These are phyloP conservation scores for Formica exsecta DNA, from an alignment of 1,140 invertebrate species.

Conservation along the genomic window DNA sequence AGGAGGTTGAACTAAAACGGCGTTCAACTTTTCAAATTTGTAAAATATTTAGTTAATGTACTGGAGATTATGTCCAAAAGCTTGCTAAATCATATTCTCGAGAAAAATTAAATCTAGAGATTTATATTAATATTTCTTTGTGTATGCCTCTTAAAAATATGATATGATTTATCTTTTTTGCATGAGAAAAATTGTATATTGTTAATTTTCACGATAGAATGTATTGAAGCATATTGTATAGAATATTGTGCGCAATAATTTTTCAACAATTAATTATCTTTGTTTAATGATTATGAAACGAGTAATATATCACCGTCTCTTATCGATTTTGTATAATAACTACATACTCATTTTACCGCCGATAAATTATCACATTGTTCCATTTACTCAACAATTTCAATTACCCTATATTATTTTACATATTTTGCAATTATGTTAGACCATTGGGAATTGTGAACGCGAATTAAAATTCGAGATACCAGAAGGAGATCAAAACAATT, in stretches of 20 bases:
- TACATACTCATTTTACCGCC: neutral
- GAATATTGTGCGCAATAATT: neutral
- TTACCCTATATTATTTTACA: constrained; percentile 34
- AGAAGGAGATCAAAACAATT: constrained; percentile 9
- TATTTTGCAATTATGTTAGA: neutral
- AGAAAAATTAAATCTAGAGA: neutral
- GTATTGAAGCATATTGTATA: neutral
- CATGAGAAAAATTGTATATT: neutral
- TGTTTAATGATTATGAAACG: neutral
- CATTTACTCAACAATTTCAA: constrained; percentile 8
- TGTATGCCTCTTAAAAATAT: neutral
- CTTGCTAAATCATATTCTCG: neutral
- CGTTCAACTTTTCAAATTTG: neutral
- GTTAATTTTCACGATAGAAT: neutral
- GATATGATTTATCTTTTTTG: neutral
- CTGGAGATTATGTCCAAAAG: constrained; percentile 9
- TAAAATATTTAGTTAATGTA: neutral
- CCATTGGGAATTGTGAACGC: constrained; percentile 23
- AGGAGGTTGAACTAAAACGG: too few species aligned
- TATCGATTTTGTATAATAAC: neutral
- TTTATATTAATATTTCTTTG: neutral
- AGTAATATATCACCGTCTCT: neutral
- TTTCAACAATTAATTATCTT: neutral
- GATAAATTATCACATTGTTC: neutral
- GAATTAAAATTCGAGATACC: constrained; percentile 22